Conservation (phyloP, 2,888 invertebrate species). For the Chymomyza caudatula region DNA sequence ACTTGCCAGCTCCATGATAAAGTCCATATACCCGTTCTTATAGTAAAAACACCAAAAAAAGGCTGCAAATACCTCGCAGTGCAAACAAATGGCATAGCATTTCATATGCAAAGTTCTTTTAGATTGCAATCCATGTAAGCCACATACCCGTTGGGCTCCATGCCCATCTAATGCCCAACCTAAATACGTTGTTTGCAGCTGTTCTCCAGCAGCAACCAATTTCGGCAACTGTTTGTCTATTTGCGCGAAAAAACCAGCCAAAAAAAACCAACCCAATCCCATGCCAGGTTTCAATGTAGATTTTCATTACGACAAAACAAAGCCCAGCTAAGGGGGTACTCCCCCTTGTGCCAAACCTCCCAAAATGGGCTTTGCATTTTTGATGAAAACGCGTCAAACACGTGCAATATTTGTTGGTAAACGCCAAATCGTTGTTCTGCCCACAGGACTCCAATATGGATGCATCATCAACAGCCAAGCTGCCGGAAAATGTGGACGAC, state of each 20-base stretch:
- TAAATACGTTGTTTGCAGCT: slow-evolving; percentile 50
- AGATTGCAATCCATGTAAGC: slow-evolving; percentile 34
- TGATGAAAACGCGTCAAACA: slow-evolving; percentile 52
- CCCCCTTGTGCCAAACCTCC: slow-evolving; percentile 1
- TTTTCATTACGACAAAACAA: slow-evolving; percentile 45
- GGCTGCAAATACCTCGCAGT: neutral
- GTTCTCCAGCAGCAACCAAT: slow-evolving; percentile 57
- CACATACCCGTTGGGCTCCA: neutral
- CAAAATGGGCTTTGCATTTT: slow-evolving; percentile 38
- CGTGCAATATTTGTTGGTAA: slow-evolving; percentile 51
- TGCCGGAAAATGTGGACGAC: slow-evolving; percentile 88
- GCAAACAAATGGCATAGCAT: slow-evolving; percentile 31
- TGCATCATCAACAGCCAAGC: slow-evolving; percentile 79
- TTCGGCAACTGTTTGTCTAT: slow-evolving; percentile 69
- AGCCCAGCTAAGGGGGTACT: slow-evolving; percentile 8
- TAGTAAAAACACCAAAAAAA: slow-evolving; percentile 12
- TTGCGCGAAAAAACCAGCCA: slow-evolving; percentile 40
- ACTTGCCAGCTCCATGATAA: neutral
- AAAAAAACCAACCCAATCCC: slow-evolving; percentile 2
- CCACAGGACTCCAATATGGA: slow-evolving; percentile 77
- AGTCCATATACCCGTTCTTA: slow-evolving; percentile 37
- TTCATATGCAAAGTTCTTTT: slow-evolving; percentile 60
- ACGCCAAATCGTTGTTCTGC: slow-evolving; percentile 24
- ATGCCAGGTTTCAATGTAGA: slow-evolving; percentile 26
- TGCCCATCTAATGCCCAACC: slow-evolving; percentile 22